These are phyloP conservation scores for Rotaria magnacalcarata DNA, from an alignment of 2,888 invertebrate genomes.

Conservation along the genomic window DNA sequence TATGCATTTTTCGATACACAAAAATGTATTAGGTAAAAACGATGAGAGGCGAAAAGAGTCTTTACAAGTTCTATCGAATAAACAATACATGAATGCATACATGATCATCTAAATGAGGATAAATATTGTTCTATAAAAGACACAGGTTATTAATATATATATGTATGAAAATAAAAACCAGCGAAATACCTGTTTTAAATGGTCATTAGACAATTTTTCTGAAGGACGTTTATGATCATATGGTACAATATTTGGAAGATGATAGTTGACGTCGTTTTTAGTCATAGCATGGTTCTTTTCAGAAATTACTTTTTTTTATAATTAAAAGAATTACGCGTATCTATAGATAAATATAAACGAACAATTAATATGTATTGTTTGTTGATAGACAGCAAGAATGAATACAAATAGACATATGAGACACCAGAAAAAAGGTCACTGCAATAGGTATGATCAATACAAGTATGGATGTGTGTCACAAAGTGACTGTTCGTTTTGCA, in stretches of 20 bases:
- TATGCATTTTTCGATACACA: not conserved
- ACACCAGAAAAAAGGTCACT: not conserved
- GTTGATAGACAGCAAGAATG: not conserved
- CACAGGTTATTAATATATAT: not conserved
- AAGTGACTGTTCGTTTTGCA: not conserved
- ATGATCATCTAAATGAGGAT: not conserved
- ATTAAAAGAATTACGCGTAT: not conserved
- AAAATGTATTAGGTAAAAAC: not conserved
- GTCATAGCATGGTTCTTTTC: not conserved
- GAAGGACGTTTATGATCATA: not conserved
- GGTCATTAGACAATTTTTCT: not conserved
- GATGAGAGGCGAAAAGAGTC: not conserved
- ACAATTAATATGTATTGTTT: not conserved
- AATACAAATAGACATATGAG: not conserved
- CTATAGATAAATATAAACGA: conserved; percentile 3
- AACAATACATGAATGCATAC: not conserved
- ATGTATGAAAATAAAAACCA: not conserved
- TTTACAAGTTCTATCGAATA: not conserved
- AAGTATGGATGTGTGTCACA: not conserved
- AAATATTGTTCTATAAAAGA: not conserved
- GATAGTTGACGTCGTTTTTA: not conserved
- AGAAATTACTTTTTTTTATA: no score
- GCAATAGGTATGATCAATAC: not conserved
- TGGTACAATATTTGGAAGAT: not conserved
- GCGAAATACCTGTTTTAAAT: not conserved